Evolutionary conservation across 2,797 vertebrate species (phyloP), one percentile per base, ranked within the genome.

Genomic region (Dicrostonyx torquatus): DNA sequence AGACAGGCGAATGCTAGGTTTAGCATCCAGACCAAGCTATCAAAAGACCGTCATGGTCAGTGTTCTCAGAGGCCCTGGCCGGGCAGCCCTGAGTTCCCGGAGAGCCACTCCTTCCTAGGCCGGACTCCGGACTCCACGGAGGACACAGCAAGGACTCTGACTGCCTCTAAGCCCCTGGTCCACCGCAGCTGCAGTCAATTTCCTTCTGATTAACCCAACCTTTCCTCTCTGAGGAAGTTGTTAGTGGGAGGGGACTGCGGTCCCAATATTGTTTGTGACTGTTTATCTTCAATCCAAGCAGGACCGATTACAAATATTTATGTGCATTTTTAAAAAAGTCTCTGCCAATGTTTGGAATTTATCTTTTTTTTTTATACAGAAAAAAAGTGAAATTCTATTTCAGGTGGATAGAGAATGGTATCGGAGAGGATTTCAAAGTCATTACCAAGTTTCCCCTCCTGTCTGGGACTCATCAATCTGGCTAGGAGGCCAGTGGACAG

Each of bases 161-260:
- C 40, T 34, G 70, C 40, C 72, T 68, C 70, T 55, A 55, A 68
- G 24, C 2, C 58, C 92, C n/a, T 79, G 94, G 92, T 83, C 96
- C 92, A 96, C 88, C 70, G 91, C 98, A 98, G 98, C 98, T 98
- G 98, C 75, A 96, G 96, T 97, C 98, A 96, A 98, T 98, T 98
- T 98, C 62, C 96, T 95, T 97, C 96, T 98, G 98, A 98, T 98
- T 98, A 98, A 97, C 77, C 95, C 98, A 97, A 98, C 98, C 98
- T 98, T 97, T 98, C 97, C 98, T 97, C 97, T 96, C 31, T 7
- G 80, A 98, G 98, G 98, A 98, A 98, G 97, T 97, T 96, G 93
- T 98, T 98, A 72, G 84, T 50, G 95, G 80, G 96, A 91, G 96
- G 97, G 95, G 96, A 92, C 97, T 94, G 95, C 92, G 96, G 96